Evolutionary conservation across 2,888 invertebrate genomes (phyloP).

Genomic region (Pandemis heparana): DNA sequence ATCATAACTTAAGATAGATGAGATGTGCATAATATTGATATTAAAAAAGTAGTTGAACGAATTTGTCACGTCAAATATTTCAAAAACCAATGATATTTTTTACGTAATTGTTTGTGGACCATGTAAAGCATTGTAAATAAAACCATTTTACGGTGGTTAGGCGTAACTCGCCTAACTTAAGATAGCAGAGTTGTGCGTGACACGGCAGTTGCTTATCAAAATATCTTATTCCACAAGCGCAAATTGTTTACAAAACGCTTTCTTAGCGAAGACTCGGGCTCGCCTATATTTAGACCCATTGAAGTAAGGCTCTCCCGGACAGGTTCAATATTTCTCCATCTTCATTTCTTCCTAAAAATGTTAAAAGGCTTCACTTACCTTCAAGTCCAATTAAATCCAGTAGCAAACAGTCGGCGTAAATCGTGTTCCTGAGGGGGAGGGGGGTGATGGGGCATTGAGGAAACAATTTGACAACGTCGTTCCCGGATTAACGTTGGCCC

Average conservation of each 20-base stretch:
- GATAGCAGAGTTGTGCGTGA: too few relatives aligned
- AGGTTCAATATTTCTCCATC: slow-evolving; percentile 1
- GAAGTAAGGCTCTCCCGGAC: not conserved
- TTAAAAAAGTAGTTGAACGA: too few relatives aligned
- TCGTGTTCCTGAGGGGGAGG: not conserved
- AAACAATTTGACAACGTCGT: not conserved
- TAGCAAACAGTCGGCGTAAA: slow-evolving; percentile 1
- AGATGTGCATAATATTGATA: too few relatives aligned
- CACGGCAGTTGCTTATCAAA: too few relatives aligned
- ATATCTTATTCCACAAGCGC: not conserved
- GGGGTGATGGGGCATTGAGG: not conserved
- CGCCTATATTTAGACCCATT: not conserved
- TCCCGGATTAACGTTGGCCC: not conserved
- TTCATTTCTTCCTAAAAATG: not conserved
- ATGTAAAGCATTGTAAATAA: too few relatives aligned
- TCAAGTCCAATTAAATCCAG: slow-evolving; percentile 14
- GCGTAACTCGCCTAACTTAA: too few relatives aligned
- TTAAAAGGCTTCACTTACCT: slow-evolving; percentile 4
- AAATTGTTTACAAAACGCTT: not conserved
- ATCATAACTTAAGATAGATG: too few relatives aligned
- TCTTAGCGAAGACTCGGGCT: not conserved
- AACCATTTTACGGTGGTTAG: too few relatives aligned
- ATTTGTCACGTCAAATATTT: too few relatives aligned
- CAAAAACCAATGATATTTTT: too few relatives aligned
- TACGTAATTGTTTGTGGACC: too few relatives aligned